A percentile compares a stretch with the other conserved stretches of the same genome.
Evolutionary conservation across 2,113 vertebrate genomes (phyloP).

Genomic region (Regulus satrapa): DNA sequence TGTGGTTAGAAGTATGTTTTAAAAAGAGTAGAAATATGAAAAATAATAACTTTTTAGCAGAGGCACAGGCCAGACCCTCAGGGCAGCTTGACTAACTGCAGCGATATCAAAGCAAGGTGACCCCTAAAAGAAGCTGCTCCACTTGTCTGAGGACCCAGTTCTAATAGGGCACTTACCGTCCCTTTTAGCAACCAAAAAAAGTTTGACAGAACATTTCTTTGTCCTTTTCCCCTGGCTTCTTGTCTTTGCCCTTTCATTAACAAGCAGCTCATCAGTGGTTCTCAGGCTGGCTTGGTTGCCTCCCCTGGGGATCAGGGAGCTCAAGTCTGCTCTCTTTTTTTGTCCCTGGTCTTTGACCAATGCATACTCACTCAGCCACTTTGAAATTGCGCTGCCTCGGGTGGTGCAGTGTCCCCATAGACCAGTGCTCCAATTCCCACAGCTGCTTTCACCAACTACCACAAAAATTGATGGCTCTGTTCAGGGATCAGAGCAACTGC

Average conservation of each 20-base stretch:
- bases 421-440: background rate
- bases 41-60: constrained; percentile 49
- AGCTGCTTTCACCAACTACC: background rate
- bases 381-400: background rate
- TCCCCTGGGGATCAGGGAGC: background rate
- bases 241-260: constrained; percentile 17
- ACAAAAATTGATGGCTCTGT: background rate
- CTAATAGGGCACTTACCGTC: background rate
- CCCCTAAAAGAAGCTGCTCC: background rate
- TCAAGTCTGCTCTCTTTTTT: background rate
- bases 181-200: background rate
- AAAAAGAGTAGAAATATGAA: constrained; percentile 35
- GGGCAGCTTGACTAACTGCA: background rate
- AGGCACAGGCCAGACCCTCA: constrained; percentile 12
- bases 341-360: background rate
- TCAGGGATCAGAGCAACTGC: background rate
- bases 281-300: background rate
- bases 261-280: constrained; percentile 26
- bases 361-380: background rate
- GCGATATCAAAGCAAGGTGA: background rate
- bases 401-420: background rate
- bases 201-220: background rate
- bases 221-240: background rate
- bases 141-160: background rate
- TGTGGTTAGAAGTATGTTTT: constrained; percentile 23